Base-by-base conservation (phyloP, 1,140 invertebrate genomes). In the Camponotus pennsylvanicus region DNA sequence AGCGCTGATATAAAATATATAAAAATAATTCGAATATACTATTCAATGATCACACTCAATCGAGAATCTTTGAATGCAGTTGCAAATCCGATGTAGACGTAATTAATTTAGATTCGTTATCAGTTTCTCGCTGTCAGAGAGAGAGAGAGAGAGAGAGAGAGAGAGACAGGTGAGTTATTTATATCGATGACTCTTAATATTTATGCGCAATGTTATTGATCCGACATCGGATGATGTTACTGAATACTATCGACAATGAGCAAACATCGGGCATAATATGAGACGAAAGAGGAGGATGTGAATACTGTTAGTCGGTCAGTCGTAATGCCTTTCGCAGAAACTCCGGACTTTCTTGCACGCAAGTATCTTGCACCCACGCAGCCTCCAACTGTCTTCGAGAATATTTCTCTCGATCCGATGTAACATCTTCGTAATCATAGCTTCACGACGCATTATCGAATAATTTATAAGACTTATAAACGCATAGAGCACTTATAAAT, bases 171-270 rank as follows among this genome's bases (percentile, higher is more conserved):
- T 37, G 15, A 40, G 49, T 21, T 67, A n/a, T 79, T 64, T 57
- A 70, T 69, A 55, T 76, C 67, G 61, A 59, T 67, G 75, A 34
- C 59, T 78, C 55, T 42, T 52, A 66, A 79, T 88, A 89, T 87
- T 89, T 89, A 77, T 88, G 77, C 55, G 61, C 73, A 61, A 85
- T 80, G 52, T 83, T 83, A 83, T 55, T 75, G 79, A 83, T 83
- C 79, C n/a, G 40, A 61, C 79, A 83, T 40, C 69, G 55, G 69
- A 83, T 83, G 79, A 83, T 83, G 79, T 83, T 83, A 83, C 63
- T 63, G 45, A 34, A 37, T 55, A 79, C 79, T 75, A 49, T 70
- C 42, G 79, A 83, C 79, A 75, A 83, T 83, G 79, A 83, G 79
- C 55, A 55, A 83, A 83, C 63, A 57, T 55, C 64, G 40, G 32